Conservation (phyloP, 2,113 vertebrate genomes). For the Tachycineta bicolor region DNA sequence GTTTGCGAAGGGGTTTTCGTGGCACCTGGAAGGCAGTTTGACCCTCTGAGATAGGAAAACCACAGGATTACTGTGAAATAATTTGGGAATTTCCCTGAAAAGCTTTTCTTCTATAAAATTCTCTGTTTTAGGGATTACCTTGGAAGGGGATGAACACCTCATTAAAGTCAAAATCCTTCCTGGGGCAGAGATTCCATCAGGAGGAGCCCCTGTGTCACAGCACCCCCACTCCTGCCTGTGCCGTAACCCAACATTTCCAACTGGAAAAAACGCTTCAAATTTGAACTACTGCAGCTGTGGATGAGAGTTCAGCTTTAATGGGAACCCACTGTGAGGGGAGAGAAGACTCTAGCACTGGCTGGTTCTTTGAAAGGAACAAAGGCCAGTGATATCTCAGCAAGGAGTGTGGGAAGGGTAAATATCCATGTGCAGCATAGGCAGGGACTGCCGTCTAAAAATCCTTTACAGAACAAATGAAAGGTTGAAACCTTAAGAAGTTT, state of each 20-base stretch:
- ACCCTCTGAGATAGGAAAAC: neutral
- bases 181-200: neutral
- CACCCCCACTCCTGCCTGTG: neutral
- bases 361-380: neutral
- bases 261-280: neutral
- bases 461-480: slow-evolving; percentile 21
- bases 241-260: neutral
- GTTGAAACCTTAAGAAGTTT: neutral
- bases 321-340: neutral
- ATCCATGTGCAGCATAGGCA: neutral
- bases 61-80: neutral
- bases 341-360: neutral
- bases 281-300: neutral
- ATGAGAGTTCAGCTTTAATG: neutral
- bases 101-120: neutral
- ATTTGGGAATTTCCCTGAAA: neutral
- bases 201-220: neutral
- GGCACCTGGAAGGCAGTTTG: neutral
- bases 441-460: neutral
- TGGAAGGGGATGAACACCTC: neutral
- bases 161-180: neutral
- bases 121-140: neutral
- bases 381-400: neutral
- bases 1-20: neutral
- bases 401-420: neutral